Percentiles rank a stretch among this genome's conserved stretches.
These are phyloP conservation scores for Tetragonula clypearis DNA, from an alignment of 1,140 invertebrate species.

Conservation along the genomic window DNA sequence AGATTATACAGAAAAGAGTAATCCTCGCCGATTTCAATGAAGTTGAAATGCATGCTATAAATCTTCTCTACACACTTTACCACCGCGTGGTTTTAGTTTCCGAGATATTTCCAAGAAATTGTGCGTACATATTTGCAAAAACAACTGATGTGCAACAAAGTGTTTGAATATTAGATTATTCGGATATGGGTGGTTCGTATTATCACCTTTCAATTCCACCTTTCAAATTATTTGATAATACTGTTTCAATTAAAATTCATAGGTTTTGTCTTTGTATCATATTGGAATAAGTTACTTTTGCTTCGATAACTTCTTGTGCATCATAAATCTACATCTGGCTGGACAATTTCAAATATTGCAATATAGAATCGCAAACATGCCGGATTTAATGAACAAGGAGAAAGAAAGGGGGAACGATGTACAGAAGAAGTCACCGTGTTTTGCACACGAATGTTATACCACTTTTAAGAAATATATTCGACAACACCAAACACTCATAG, in stretches of 20 bases:
- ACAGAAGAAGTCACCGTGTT: no score
- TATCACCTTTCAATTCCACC: neutral
- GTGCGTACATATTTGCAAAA: no score
- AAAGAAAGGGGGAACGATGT: neutral
- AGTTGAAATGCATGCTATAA: no score
- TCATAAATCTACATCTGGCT: slow-evolving; percentile 49
- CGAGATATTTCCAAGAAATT: no score
- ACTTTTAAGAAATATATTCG: slow-evolving; percentile 42
- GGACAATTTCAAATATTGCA: slow-evolving; percentile 60
- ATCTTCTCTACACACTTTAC: no score
- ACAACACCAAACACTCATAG: slow-evolving; percentile 47
- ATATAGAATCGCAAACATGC: slow-evolving; percentile 19
- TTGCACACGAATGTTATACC: neutral
- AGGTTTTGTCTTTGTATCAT: slow-evolving; percentile 40
- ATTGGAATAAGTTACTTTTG: slow-evolving; percentile 54
- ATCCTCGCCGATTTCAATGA: no score
- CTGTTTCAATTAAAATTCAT: neutral
- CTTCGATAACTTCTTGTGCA: slow-evolving; percentile 60
- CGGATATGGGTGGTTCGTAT: neutral
- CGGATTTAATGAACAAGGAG: neutral
- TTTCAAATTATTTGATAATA: neutral
- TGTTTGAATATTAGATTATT: no score
- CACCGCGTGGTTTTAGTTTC: no score
- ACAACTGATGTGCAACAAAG: no score
- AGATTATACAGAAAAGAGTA: no score